Evolutionary conservation across 2,113 vertebrate genomes (phyloP).

Genomic region (Triplophysa siluroides): DNA sequence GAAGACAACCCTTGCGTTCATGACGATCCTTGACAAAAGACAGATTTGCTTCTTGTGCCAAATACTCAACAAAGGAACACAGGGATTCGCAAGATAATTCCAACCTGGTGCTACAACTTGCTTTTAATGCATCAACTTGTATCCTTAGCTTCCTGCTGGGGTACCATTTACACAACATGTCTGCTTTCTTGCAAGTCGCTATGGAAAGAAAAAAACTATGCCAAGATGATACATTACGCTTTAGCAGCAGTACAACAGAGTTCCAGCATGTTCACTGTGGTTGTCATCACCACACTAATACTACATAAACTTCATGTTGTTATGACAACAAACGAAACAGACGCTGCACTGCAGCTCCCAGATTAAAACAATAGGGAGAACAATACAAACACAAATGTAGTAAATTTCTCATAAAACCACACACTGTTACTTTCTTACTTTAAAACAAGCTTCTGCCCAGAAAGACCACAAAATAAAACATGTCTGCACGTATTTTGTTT

Average conservation of each 20-base stretch:
- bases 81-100: constrained; percentile 14
- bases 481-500: neutral
- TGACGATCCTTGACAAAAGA: constrained; percentile 5
- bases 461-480: neutral
- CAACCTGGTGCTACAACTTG: neutral
- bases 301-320: constrained; percentile 33
- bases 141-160: neutral
- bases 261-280: neutral
- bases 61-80: neutral
- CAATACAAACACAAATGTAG: constrained; percentile 7
- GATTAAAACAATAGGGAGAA: neutral
- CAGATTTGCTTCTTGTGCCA: constrained; percentile 19
- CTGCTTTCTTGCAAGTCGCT: neutral
- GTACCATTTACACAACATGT: neutral
- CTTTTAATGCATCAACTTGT: constrained; percentile 9
- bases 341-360: neutral
- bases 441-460: neutral
- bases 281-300: constrained; percentile 25
- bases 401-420: neutral
- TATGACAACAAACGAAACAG: constrained; percentile 27
- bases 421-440: neutral
- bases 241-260: neutral
- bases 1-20: neutral
- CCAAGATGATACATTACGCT: neutral
- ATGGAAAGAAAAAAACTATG: neutral